phyloP scores from a whole-genome alignment of 1,140 invertebrate genomes.

The Panagrolaimus sp. region DNA sequence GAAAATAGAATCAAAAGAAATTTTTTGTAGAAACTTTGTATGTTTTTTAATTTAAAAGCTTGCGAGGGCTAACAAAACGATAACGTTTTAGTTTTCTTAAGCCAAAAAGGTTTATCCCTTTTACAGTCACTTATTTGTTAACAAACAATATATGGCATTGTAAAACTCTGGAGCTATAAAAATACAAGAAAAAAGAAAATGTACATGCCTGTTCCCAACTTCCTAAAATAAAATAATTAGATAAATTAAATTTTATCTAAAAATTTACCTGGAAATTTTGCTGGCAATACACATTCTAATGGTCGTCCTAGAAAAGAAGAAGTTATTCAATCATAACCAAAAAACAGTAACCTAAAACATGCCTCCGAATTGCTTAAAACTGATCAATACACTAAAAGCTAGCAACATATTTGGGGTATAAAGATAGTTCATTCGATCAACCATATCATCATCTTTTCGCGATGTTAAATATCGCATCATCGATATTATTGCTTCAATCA shows the following conservation, averaged over 20 bases:
- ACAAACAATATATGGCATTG: too few species aligned
- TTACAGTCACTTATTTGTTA: too few species aligned
- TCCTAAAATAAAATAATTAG: too few species aligned
- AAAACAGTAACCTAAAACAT: conserved; percentile 14
- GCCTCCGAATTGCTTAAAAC: conserved; percentile 51
- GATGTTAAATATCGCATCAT: conserved; percentile 50
- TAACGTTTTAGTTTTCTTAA: too few species aligned
- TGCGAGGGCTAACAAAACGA: too few species aligned
- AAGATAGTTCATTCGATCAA: conserved; percentile 53
- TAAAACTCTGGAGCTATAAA: too few species aligned
- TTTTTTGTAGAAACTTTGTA: too few species aligned
- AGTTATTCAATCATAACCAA: not conserved
- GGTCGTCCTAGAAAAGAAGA: conserved; percentile 26
- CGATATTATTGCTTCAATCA: conserved; percentile 53
- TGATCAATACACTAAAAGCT: conserved; percentile 54
- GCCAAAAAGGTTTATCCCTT: too few species aligned
- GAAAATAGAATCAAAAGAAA: too few species aligned
- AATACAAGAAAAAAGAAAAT: too few species aligned
- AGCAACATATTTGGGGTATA: conserved; percentile 53
- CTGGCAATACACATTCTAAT: conserved; percentile 50
- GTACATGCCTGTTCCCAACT: conserved; percentile 53
- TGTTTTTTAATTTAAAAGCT: too few species aligned
- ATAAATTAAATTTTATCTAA: too few species aligned
- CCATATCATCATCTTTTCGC: conserved; percentile 50
- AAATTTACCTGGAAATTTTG: conserved; percentile 53